These are phyloP conservation scores for Centropus unirufus DNA, from an alignment of 2,113 vertebrate genomes.

Conservation along the genomic window DNA sequence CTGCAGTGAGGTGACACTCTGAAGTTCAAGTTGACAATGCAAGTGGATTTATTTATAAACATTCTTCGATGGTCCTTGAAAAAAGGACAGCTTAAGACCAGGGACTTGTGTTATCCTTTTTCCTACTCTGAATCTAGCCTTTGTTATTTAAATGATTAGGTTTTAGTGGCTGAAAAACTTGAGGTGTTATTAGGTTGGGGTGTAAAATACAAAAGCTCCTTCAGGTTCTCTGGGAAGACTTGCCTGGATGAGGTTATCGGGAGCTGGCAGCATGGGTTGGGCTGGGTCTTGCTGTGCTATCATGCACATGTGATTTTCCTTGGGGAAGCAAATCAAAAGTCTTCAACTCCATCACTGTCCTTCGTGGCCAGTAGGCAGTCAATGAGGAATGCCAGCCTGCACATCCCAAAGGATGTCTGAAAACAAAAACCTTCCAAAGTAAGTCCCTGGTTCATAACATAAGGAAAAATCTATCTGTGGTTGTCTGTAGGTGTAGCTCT, in stretches of 20 bases:
- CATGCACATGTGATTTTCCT: background rate
- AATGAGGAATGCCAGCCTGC: too few species aligned
- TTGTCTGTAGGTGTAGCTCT: background rate
- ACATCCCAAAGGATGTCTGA: background rate
- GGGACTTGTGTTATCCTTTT: fast-evolving
- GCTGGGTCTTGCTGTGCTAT: background rate
- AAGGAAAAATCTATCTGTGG: background rate
- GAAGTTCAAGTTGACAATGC: background rate
- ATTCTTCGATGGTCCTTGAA: background rate
- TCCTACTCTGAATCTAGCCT: background rate
- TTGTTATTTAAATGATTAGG: background rate
- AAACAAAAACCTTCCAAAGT: background rate
- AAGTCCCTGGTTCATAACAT: background rate
- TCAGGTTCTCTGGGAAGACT: background rate
- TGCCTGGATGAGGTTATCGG: background rate
- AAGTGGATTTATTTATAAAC: background rate
- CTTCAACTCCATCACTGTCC: background rate
- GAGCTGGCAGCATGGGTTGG: background rate
- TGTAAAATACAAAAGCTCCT: background rate
- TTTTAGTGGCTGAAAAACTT: background rate
- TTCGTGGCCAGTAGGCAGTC: background rate
- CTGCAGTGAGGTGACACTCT: background rate
- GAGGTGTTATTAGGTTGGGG: background rate
- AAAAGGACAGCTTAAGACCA: background rate
- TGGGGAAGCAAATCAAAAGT: background rate